A percentile compares a stretch with the other conserved stretches of the same genome.
phyloP scores from a whole-genome alignment of 2,888 invertebrate genomes.

The Synergus itoensis region DNA sequence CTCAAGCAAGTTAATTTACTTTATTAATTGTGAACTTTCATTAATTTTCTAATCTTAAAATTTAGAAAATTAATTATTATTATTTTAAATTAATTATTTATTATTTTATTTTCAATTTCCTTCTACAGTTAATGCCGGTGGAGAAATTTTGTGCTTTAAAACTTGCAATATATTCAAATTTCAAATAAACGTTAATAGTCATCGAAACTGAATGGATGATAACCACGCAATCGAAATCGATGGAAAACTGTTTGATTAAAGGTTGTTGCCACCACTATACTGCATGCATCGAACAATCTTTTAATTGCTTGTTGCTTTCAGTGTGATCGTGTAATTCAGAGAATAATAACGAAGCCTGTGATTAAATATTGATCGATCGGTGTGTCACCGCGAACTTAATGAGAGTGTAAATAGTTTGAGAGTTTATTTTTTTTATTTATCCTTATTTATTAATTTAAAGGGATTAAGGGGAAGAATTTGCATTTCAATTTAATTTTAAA shows the following conservation, averaged over 20 bases:
- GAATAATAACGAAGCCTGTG: neutral
- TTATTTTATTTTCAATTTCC: too few species aligned
- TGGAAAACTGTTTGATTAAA: slow-evolving; percentile 48
- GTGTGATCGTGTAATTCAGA: slow-evolving; percentile 16
- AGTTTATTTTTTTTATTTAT: neutral
- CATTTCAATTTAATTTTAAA: too few species aligned
- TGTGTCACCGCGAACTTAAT: neutral
- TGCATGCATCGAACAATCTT: slow-evolving; percentile 52
- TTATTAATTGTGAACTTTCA: neutral
- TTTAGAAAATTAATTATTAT: neutral
- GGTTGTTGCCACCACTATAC: slow-evolving; percentile 33
- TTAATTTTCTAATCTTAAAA: neutral
- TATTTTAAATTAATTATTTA: too few species aligned
- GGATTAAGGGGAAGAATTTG: neutral
- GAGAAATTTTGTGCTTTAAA: neutral
- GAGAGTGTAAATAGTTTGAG: neutral
- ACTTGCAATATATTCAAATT: slow-evolving; percentile 5
- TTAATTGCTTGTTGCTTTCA: slow-evolving; percentile 61
- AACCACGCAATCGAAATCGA: neutral
- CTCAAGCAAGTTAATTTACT: neutral
- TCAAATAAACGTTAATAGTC: slow-evolving; percentile 22
- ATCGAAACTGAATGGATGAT: slow-evolving; percentile 4
- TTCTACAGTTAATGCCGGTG: too few species aligned
- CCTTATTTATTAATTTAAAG: neutral
- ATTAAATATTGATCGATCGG: neutral